A percentile compares a stretch with the other conserved stretches of the same genome.
These are phyloP conservation scores for Agrochola circellaris DNA, from an alignment of 2,888 invertebrate genomes.

Conservation along the genomic window DNA sequence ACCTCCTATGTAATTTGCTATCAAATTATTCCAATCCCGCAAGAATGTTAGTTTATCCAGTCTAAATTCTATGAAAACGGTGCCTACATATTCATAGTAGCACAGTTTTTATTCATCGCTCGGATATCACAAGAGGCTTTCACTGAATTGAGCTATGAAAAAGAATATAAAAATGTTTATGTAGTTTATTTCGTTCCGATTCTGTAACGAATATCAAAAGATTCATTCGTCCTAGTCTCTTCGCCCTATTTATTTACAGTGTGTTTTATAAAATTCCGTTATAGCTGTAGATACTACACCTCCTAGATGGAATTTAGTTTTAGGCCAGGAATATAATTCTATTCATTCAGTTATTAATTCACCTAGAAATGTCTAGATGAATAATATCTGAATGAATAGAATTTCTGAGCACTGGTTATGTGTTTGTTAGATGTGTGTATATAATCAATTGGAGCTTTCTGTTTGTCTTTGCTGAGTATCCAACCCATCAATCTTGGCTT, in stretches of 20 bases:
- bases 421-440: conserved; percentile 28
- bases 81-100: conserved; percentile 2
- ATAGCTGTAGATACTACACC: not conserved
- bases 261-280: conserved; percentile 16
- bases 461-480: conserved; percentile 65
- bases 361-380: too few species aligned
- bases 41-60: conserved; percentile 29
- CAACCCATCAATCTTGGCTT: conserved; percentile 75
- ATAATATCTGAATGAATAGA: too few species aligned
- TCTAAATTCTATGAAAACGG: conserved; percentile 29
- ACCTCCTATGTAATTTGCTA: conserved; percentile 11
- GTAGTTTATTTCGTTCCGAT: conserved; percentile 26
- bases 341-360: not conserved
- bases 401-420: not conserved
- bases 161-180: conserved; percentile 26
- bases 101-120: conserved; percentile 40
- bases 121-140: conserved; percentile 42
- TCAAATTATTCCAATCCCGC: conserved; percentile 29
- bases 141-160: conserved; percentile 38
- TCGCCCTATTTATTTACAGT: not conserved
- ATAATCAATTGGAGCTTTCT: conserved; percentile 64
- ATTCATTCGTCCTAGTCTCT: conserved; percentile 18
- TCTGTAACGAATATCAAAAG: conserved; percentile 32
- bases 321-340: not conserved
- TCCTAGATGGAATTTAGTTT: not conserved